These are phyloP conservation scores for Mactra quadrangularis DNA, from an alignment of 1,140 invertebrate species.

Conservation along the genomic window DNA sequence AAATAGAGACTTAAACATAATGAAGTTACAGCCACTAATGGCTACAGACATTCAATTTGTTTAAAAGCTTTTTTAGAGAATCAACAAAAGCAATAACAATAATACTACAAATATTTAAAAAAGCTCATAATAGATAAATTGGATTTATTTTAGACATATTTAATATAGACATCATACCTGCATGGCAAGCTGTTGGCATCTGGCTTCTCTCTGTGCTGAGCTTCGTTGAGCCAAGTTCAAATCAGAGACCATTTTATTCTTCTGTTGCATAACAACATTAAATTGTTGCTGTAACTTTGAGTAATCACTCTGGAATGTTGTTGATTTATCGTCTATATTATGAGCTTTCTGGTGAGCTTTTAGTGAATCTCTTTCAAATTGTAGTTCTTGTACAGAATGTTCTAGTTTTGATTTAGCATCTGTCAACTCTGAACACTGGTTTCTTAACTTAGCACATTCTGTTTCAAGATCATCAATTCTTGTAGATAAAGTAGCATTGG, in stretches of 20 bases:
- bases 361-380: conserved; percentile 75
- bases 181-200: conserved; percentile 94
- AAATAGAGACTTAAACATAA: no score
- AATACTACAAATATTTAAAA: no score
- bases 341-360: conserved; percentile 71
- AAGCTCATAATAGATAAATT: no score
- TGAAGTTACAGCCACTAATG: no score
- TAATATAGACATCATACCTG: conserved; percentile 67
- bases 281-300: conserved; percentile 77
- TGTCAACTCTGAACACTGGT: conserved; percentile 70
- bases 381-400: conserved; percentile 68
- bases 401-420: conserved; percentile 69
- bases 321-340: conserved; percentile 59
- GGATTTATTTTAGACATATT: no score
- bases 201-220: conserved; percentile 93
- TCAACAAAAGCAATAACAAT: no score
- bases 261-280: conserved; percentile 74
- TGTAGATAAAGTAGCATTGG: conserved; percentile 70
- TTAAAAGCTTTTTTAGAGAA: no score
- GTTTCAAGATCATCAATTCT: conserved; percentile 76
- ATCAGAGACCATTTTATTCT: conserved; percentile 85
- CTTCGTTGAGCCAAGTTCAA: conserved; percentile 93
- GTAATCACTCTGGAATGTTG: conserved; percentile 73
- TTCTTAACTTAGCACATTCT: conserved; percentile 63
- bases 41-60: no score